Percentiles rank a stretch among this genome's conserved stretches.
phyloP scores from a whole-genome alignment of 2,888 invertebrate genomes.

The Tetranychus truncatus region DNA sequence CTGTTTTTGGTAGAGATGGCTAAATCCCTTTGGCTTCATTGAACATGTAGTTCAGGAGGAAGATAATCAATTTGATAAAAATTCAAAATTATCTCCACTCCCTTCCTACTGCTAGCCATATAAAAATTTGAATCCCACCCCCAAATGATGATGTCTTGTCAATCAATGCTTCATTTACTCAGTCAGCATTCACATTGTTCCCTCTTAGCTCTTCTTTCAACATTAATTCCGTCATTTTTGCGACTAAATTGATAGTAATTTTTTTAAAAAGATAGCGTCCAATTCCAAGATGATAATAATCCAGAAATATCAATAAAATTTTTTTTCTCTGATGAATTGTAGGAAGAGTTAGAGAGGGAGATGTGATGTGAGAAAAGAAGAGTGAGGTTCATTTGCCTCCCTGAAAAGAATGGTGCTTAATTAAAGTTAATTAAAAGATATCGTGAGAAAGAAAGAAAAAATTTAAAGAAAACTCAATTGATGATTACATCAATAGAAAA shows the following conservation, averaged over 20 bases:
- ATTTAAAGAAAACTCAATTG: not conserved
- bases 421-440: not conserved
- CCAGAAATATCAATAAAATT: not conserved
- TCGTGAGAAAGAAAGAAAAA: not conserved
- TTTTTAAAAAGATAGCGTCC: not conserved
- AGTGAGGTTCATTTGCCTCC: not conserved
- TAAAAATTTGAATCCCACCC: not conserved
- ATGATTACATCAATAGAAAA: not conserved
- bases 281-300: not conserved
- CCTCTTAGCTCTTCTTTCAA: not conserved
- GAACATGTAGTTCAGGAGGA: not conserved
- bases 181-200: not conserved
- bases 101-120: not conserved
- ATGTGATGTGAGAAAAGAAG: not conserved
- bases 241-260: no score
- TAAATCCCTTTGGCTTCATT: conserved; percentile 7
- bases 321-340: not conserved
- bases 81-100: not conserved
- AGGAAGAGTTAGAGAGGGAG: not conserved
- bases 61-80: not conserved
- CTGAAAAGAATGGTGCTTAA: not conserved
- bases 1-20: conserved; percentile 9
- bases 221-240: no score
- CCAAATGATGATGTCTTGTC: not conserved
- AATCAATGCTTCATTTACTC: not conserved